Percentiles rank a stretch among this genome's conserved stretches.
Conservation (phyloP, 1,140 invertebrate genomes). For the Ylistrum balloti region DNA sequence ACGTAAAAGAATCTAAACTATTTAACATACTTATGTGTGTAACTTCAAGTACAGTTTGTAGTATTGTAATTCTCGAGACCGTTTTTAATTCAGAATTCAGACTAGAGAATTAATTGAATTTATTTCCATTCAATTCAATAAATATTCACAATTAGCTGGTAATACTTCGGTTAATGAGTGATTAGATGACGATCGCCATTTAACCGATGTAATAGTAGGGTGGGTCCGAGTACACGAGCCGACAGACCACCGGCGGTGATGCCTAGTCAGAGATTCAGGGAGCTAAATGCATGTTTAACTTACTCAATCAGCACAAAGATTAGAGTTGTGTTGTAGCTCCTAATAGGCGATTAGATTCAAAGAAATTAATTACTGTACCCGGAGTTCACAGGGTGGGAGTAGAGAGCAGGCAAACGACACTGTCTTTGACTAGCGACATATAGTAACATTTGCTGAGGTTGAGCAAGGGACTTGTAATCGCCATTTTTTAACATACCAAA, state of each 20-base stretch:
- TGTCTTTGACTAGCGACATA: background rate
- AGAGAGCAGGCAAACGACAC: background rate
- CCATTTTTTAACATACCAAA: background rate
- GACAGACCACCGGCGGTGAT: background rate
- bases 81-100: too few species aligned
- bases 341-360: background rate
- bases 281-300: background rate
- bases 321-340: background rate
- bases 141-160: background rate
- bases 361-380: background rate
- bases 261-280: background rate
- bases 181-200: background rate
- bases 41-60: too few species aligned
- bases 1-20: too few species aligned
- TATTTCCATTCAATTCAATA: background rate
- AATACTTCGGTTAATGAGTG: background rate
- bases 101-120: too few species aligned
- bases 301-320: background rate
- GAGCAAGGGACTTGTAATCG: background rate
- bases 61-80: too few species aligned
- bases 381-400: slow-evolving; percentile 23
- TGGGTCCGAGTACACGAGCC: background rate
- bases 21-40: too few species aligned
- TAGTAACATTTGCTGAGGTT: background rate
- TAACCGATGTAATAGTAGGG: background rate